These are phyloP conservation scores for Psilopsiagon aurifrons DNA, from an alignment of 2,113 vertebrate genomes.

Conservation along the genomic window DNA sequence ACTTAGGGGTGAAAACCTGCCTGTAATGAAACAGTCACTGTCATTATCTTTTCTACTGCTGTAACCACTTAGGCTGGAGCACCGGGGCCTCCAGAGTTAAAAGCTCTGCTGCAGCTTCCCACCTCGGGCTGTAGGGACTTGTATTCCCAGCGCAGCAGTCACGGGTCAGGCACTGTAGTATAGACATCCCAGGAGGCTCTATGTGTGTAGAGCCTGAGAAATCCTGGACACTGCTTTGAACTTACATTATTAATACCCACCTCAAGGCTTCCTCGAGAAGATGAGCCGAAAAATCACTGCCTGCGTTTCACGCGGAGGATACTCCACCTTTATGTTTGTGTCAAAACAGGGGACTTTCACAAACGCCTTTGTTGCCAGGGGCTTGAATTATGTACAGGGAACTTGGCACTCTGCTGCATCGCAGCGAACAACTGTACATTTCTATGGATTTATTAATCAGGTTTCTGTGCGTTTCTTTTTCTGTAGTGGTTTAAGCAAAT, in stretches of 20 bases:
- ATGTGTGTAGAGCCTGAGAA: not conserved
- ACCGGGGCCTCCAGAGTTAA: not conserved
- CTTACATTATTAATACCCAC: conserved; percentile 26
- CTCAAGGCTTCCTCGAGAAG: conserved; percentile 7
- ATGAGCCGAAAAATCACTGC: not conserved
- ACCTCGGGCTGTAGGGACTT: not conserved
- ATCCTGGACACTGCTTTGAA: conserved; percentile 30
- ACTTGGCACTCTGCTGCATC: not conserved
- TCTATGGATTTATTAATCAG: conserved; percentile 30
- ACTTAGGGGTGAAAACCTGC: not conserved
- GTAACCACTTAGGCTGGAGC: not conserved
- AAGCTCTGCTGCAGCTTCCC: not conserved
- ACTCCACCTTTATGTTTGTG: not conserved
- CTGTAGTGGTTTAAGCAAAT: conserved; percentile 53
- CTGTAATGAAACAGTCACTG: not conserved
- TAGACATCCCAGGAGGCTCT: not conserved
- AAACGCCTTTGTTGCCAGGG: not conserved
- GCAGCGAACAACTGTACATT: not conserved
- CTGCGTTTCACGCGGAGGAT: not conserved
- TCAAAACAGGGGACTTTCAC: conserved; percentile 29
- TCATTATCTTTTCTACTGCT: accelerated
- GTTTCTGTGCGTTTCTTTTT: conserved; percentile 28
- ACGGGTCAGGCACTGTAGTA: not conserved
- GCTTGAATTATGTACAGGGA: not conserved
- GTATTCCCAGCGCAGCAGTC: not conserved